Percentiles rank a stretch among this genome's conserved stretches.
Conservation (phyloP, 92 coral and sea anemone genomes). For the Parazoanthus atlanticus region DNA sequence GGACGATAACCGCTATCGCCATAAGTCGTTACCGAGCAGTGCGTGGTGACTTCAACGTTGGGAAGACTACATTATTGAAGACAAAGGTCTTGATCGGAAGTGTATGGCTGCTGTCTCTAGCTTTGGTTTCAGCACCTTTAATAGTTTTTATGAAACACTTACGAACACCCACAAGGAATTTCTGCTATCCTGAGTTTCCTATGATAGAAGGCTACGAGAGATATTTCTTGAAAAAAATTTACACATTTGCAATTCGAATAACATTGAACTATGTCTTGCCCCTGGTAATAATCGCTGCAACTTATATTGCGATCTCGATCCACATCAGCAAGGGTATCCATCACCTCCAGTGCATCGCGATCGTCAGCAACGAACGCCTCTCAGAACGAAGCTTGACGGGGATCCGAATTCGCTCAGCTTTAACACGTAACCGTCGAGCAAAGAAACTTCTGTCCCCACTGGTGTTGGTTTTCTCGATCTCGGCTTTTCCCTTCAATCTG, state of each 20-base stretch:
- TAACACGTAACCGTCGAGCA: not conserved
- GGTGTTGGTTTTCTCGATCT: not conserved
- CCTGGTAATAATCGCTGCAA: not conserved
- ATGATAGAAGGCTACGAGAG: not conserved
- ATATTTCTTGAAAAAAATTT: not conserved
- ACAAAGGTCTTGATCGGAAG: not conserved
- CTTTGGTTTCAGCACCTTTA: not conserved
- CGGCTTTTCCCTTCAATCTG: not conserved
- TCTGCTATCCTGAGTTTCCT: constrained; percentile 4
- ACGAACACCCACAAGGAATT: not conserved
- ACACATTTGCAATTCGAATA: not conserved
- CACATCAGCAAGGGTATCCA: not conserved
- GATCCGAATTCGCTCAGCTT: not conserved
- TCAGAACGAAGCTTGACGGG: not conserved
- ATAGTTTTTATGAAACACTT: not conserved
- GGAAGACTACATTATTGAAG: not conserved
- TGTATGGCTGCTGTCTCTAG: not conserved
- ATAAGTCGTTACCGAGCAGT: constrained; percentile 27
- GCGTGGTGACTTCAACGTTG: not conserved
- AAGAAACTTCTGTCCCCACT: not conserved
- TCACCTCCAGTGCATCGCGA: not conserved
- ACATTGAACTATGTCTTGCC: not conserved
- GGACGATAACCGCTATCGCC: constrained; percentile 21
- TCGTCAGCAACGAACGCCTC: not conserved
- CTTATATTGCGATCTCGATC: constrained; percentile 6